Evolutionary conservation across 2,888 invertebrate genomes (phyloP).

Genomic region (Metellina segmentata): DNA sequence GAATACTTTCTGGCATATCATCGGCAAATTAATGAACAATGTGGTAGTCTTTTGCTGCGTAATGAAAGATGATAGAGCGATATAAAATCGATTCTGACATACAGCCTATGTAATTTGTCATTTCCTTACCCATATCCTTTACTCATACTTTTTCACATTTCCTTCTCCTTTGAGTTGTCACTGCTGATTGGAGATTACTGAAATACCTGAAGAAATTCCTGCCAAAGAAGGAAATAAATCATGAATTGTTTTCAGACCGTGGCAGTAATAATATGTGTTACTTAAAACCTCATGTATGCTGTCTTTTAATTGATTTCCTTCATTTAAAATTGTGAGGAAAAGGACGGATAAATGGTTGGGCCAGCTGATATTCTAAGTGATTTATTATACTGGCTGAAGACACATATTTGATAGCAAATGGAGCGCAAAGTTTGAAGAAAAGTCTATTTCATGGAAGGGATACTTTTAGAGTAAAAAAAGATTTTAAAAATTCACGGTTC

Average conservation of each 20-base stretch:
- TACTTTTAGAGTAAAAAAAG: too few relatives aligned
- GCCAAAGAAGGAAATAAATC: neutral
- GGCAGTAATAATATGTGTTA: too few relatives aligned
- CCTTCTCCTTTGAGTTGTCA: neutral
- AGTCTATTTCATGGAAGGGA: too few relatives aligned
- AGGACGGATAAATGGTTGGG: too few relatives aligned
- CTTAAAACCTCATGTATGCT: too few relatives aligned
- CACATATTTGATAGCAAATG: too few relatives aligned
- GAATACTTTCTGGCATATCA: slow-evolving; percentile 40
- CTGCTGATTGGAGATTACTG: neutral
- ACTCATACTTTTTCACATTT: slow-evolving; percentile 15
- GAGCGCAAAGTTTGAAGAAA: too few relatives aligned
- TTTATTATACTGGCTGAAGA: too few relatives aligned
- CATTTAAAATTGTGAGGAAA: too few relatives aligned
- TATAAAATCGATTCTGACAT: slow-evolving; percentile 60
- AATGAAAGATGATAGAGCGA: slow-evolving; percentile 61
- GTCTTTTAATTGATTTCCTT: too few relatives aligned
- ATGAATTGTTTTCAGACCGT: neutral
- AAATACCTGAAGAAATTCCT: neutral
- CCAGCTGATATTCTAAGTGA: too few relatives aligned
- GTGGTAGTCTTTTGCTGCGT: slow-evolving; percentile 39
- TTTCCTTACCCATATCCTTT: neutral
- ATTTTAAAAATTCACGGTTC: too few relatives aligned
- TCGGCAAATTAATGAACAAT: slow-evolving; percentile 55
- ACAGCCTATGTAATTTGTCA: slow-evolving; percentile 48